Conservation (phyloP, 2,113 vertebrate genomes). For the Oncorhynchus tshawytscha region DNA sequence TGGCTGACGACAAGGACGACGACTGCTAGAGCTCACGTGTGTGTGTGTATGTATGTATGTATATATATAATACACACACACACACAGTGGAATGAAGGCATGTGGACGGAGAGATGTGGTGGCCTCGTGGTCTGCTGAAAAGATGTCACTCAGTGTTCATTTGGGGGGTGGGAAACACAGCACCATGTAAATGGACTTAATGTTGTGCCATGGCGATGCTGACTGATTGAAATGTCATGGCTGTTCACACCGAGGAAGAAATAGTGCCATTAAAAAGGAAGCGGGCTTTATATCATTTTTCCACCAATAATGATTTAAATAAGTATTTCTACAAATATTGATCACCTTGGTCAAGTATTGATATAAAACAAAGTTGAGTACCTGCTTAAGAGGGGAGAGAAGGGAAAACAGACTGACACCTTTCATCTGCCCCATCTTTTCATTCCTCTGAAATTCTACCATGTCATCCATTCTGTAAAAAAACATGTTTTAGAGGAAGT, state of each 20-base stretch:
- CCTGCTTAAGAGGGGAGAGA: not conserved
- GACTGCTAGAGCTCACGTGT: slow-evolving; percentile 69
- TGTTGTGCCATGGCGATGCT: not conserved
- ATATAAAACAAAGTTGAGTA: not conserved
- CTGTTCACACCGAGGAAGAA: not conserved
- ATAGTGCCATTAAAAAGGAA: not conserved
- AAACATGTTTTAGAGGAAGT: not conserved
- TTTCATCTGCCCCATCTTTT: not conserved
- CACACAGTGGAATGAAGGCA: slow-evolving; percentile 31
- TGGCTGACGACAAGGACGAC: slow-evolving; percentile 85
- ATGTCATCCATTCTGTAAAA: not conserved
- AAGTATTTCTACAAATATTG: not conserved
- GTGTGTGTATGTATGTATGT: no score
- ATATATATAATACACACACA: no score
- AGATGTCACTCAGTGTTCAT: slow-evolving; percentile 24
- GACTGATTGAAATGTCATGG: not conserved
- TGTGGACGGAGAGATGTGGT: slow-evolving; percentile 7
- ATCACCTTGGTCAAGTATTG: not conserved
- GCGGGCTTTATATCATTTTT: not conserved
- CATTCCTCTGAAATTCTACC: slow-evolving; percentile 8
- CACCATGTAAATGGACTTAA: not conserved
- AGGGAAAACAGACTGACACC: not conserved
- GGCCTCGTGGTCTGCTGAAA: not conserved
- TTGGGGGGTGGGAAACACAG: slow-evolving; percentile 7
- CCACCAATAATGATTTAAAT: not conserved